Evolutionary conservation across 1,140 invertebrate species (phyloP), one percentile per base, ranked within the genome.

Genomic region (Drosophila mayri): DNA sequence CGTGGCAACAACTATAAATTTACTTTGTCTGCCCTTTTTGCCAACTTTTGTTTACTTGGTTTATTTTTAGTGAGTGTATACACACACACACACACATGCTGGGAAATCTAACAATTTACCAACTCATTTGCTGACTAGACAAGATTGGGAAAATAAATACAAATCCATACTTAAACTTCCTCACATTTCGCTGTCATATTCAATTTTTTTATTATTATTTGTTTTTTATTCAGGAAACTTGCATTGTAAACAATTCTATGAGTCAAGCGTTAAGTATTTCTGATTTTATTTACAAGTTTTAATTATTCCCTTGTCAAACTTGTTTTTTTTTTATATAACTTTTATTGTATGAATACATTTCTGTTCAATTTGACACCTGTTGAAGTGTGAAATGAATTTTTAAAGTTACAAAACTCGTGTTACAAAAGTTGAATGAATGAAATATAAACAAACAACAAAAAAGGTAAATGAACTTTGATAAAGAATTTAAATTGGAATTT

Each of bases 71-170:
- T 76, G 52, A 47, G 55, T 70, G 65, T 32, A 11, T 28, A 62
- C 37, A 37, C 5, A 50, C 12, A 14, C 38, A 52, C 30, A 68
- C 18, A 70, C 10, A 30, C 28, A 30, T 52, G 30, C n/a, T n/a
- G 47, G 40, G 12, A 37, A 60, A 75, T 79, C 64, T 67, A 76
- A 71, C 47, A 62, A 44, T 52, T 59, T 61, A 58, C 30, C 52
- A 47, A 76, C 72, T 65, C 50, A 74, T 49, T 73, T 82, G 79
- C 79, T 82, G 79, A 82, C 73, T 78, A 63, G 73, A 78, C 79
- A 81, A 55, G 72, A 77, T 50, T 50, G 46, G 49, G n/a, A 66
- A 54, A 65, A 52, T 40, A 74, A 74, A 57, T 52, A 43, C 10
- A 22, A 47, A 40, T 57, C 40, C 9, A 22, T 20, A 72, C 37